Percentiles rank a stretch among this genome's conserved stretches.
Evolutionary conservation across 2,113 vertebrate genomes (phyloP).

Genomic region (Hirundichthys speculiger): DNA sequence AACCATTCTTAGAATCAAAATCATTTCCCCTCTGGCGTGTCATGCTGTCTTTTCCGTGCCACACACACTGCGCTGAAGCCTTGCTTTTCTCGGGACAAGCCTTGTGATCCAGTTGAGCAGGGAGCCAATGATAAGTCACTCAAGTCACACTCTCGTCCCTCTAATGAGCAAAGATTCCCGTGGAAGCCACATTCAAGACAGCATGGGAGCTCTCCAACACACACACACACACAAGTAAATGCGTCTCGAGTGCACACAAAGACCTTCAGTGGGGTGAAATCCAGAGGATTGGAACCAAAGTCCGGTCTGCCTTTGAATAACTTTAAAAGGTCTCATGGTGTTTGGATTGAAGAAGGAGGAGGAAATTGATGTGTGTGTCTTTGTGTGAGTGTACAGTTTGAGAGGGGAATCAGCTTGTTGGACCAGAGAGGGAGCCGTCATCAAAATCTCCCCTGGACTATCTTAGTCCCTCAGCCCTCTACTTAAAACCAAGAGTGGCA

Average conservation of each 20-base stretch:
- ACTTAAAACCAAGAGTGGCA: constrained; percentile 72
- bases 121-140: constrained; percentile 67
- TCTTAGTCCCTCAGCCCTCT: constrained; percentile 71
- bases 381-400: constrained; percentile 6
- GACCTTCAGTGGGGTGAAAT: constrained; percentile 58
- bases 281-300: constrained; percentile 72
- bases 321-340: constrained; percentile 78
- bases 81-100: constrained; percentile 44
- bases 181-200: constrained; percentile 65
- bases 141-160: constrained; percentile 64
- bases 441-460: constrained; percentile 73
- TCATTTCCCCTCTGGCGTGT: constrained; percentile 10
- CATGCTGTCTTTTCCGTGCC: constrained; percentile 24
- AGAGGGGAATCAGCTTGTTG: constrained; percentile 57
- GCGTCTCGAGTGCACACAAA: constrained; percentile 28
- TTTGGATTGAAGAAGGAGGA: constrained; percentile 74
- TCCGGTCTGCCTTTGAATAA: constrained; percentile 74
- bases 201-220: constrained; percentile 54
- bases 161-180: constrained; percentile 82
- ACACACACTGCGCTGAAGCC: constrained; percentile 27
- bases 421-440: constrained; percentile 68
- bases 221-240: constrained; percentile 22
- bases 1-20: background rate
- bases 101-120: constrained; percentile 72
- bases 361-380: constrained; percentile 33